Conservation (phyloP, 2,113 vertebrate species). For the Coregonus clupeaformis region DNA sequence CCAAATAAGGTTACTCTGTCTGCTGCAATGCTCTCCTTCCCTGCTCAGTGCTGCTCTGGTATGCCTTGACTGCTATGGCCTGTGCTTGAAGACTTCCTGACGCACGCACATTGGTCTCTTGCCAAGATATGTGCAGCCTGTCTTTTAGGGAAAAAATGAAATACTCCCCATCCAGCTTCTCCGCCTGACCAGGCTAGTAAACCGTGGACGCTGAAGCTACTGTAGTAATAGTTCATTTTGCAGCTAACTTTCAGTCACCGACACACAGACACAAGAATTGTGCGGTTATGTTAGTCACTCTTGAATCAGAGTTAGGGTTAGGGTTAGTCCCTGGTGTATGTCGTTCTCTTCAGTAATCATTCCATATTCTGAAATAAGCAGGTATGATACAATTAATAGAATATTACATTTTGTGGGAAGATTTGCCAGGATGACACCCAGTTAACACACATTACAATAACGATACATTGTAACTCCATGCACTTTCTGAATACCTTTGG, state of each 20-base stretch:
- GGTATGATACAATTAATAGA: no score
- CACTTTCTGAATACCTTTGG: no score
- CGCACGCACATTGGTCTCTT: neutral
- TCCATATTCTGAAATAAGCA: no score
- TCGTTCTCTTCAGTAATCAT: no score
- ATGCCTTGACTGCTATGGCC: neutral
- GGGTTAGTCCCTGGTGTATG: no score
- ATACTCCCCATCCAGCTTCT: neutral
- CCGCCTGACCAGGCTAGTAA: no score
- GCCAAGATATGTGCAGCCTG: neutral
- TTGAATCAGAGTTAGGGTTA: no score
- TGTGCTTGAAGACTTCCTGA: neutral
- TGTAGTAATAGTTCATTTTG: neutral
- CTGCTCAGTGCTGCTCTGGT: neutral
- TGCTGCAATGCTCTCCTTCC: neutral
- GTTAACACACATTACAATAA: no score
- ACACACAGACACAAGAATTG: neutral
- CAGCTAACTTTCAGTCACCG: neutral
- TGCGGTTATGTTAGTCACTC: no score
- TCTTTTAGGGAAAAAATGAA: neutral
- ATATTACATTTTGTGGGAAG: no score
- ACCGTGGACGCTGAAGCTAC: neutral
- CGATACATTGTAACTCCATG: no score
- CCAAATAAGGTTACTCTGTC: constrained; percentile 21
- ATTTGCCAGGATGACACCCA: no score